Percentiles rank a stretch among this genome's conserved stretches.
These are phyloP conservation scores for Sisyra nigra DNA, from an alignment of 2,888 invertebrate species.

Conservation along the genomic window DNA sequence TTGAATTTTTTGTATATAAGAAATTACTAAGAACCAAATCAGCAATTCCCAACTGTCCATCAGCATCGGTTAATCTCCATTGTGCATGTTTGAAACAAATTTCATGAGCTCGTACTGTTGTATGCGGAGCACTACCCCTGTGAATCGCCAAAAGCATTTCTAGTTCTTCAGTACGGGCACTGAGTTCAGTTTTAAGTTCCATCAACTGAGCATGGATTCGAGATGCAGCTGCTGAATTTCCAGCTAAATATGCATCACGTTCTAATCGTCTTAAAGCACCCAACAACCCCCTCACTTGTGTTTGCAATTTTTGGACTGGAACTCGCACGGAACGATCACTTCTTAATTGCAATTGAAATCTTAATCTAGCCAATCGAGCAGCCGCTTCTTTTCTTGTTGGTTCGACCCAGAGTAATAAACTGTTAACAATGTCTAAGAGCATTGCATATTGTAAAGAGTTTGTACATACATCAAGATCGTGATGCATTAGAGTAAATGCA, in stretches of 20 bases:
- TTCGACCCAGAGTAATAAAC: slow-evolving; percentile 89
- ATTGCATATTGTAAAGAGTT: slow-evolving; percentile 92
- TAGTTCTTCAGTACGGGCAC: slow-evolving; percentile 79
- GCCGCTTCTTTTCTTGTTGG: slow-evolving; percentile 84
- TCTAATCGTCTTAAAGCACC: slow-evolving; percentile 75
- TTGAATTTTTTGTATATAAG: slow-evolving; percentile 90
- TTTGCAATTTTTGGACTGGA: slow-evolving; percentile 84
- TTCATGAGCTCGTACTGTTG: slow-evolving; percentile 73
- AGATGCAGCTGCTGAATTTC: slow-evolving; percentile 57
- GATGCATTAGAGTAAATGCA: slow-evolving; percentile 95
- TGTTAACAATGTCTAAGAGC: slow-evolving; percentile 95
- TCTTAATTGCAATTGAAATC: slow-evolving; percentile 85
- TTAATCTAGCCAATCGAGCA: slow-evolving; percentile 78
- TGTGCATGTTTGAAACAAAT: slow-evolving; percentile 98
- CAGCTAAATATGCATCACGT: slow-evolving; percentile 75
- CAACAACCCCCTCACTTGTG: slow-evolving; percentile 54
- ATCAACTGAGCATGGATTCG: slow-evolving; percentile 35
- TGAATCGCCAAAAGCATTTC: slow-evolving; percentile 54
- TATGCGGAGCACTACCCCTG: slow-evolving; percentile 51
- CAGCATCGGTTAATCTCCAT: slow-evolving; percentile 94
- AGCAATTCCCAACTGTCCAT: slow-evolving; percentile 95
- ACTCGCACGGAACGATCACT: slow-evolving; percentile 82
- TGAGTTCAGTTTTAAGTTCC: slow-evolving; percentile 64
- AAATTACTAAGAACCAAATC: slow-evolving; percentile 93
- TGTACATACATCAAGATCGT: slow-evolving; percentile 95